A percentile compares a stretch with the other conserved stretches of the same genome.
These are phyloP conservation scores for Hephaestus fuliginosus DNA, from an alignment of 2,797 vertebrate species.

Conservation along the genomic window DNA sequence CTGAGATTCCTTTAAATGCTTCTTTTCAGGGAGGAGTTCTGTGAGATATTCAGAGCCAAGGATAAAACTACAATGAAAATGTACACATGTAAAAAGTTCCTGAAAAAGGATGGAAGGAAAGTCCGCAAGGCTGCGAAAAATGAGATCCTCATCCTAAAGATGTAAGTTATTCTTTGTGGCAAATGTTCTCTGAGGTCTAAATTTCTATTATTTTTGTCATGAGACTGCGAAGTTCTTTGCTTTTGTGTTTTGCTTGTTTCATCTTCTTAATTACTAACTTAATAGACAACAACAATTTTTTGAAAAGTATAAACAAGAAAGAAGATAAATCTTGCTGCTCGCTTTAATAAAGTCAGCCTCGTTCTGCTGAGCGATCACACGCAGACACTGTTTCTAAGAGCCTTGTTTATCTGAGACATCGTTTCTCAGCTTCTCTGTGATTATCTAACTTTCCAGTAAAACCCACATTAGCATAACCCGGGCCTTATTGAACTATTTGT, in stretches of 20 bases:
- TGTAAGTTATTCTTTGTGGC: conserved; percentile 85
- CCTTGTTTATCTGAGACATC: conserved; percentile 17
- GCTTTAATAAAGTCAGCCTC: conserved; percentile 10
- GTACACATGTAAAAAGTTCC: conserved; percentile 98
- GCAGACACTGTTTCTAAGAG: not conserved
- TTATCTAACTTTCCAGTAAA: conserved; percentile 43
- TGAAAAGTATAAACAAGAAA: conserved; percentile 10
- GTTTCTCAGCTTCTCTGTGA: conserved; percentile 40
- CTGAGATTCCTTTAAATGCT: conserved; percentile 13
- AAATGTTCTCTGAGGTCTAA: not conserved
- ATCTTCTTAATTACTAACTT: conserved; percentile 9
- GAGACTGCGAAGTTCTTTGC: not conserved
- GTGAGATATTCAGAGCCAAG: conserved; percentile 98
- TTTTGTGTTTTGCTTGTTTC: not conserved
- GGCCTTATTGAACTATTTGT: conserved; percentile 44
- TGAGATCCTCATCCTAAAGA: conserved; percentile 97
- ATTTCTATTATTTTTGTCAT: not conserved
- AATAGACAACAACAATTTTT: not conserved
- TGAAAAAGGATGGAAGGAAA: conserved; percentile 97
- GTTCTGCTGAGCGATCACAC: conserved; percentile 39
- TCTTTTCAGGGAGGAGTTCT: conserved; percentile 94
- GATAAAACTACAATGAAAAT: conserved; percentile 95
- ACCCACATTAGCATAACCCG: conserved; percentile 50
- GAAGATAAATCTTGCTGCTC: not conserved
- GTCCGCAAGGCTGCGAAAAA: conserved; percentile 98